Conservation (phyloP, 2,797 vertebrate genomes). For the Intellagama lesueurii region DNA sequence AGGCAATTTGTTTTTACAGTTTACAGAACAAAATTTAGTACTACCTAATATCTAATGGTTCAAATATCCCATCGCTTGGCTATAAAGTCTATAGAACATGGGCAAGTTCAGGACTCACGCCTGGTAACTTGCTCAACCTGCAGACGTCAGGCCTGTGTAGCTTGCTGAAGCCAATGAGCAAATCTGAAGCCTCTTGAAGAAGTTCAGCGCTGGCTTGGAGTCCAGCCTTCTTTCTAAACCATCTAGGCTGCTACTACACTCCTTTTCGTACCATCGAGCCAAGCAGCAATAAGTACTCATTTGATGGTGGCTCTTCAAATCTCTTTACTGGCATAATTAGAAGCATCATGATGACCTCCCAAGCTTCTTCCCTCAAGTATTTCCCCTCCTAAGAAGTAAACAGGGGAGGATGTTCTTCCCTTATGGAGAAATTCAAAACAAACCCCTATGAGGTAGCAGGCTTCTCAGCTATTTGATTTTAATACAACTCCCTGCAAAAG, state of each 20-base stretch:
- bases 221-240: not conserved
- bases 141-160: not conserved
- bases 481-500: constrained; percentile 17
- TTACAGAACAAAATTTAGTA: too few relatives aligned
- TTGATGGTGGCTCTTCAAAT: constrained; percentile 25
- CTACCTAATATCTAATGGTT: not conserved
- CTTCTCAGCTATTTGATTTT: constrained; percentile 5
- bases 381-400: constrained; percentile 21
- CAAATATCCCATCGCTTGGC: not conserved
- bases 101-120: not conserved
- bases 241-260: not conserved
- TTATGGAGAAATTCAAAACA: constrained; percentile 1
- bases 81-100: not conserved
- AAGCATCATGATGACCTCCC: constrained; percentile 22
- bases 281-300: not conserved
- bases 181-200: too few relatives aligned
- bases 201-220: too few relatives aligned
- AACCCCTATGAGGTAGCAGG: not conserved
- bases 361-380: not conserved
- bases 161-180: too few relatives aligned
- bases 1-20: too few relatives aligned
- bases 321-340: not conserved
- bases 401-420: constrained; percentile 23
- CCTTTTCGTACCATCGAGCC: not conserved
- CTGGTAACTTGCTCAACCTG: not conserved